Conservation (phyloP, 2,888 invertebrate genomes). For the Xanthia togata region DNA sequence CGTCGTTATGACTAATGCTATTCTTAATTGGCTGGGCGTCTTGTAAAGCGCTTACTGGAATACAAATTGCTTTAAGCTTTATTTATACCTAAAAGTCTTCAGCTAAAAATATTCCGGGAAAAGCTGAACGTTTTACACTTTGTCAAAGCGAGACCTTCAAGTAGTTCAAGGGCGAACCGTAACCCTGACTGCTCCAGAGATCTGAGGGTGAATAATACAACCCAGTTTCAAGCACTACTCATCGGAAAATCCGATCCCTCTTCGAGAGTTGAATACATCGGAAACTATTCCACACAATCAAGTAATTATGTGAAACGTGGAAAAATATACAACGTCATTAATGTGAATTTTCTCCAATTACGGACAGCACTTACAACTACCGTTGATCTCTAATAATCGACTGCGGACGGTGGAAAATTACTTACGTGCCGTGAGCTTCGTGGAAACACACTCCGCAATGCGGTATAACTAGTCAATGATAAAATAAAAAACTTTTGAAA, state of each 20-base stretch:
- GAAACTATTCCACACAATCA: constrained; percentile 49
- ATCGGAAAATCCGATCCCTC: constrained; percentile 32
- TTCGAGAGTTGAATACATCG: constrained; percentile 17
- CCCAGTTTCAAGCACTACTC: constrained; percentile 22
- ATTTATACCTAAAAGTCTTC: background rate
- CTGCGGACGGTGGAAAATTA: constrained; percentile 62
- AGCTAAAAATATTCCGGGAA: constrained; percentile 29
- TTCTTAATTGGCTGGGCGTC: constrained; percentile 9
- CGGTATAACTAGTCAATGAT: constrained; percentile 55
- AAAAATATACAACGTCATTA: constrained; percentile 64
- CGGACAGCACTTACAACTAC: constrained; percentile 59
- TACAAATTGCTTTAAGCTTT: background rate
- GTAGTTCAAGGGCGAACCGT: constrained; percentile 45
- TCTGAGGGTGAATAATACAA: constrained; percentile 44
- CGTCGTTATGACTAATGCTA: constrained; percentile 10
- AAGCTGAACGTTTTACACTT: constrained; percentile 18
- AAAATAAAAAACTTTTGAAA: constrained; percentile 26
- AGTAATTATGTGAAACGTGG: constrained; percentile 59
- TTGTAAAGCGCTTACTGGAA: constrained; percentile 4
- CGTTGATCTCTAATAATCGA: constrained; percentile 63
- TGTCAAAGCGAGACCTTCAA: constrained; percentile 21
- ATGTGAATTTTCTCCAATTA: constrained; percentile 66
- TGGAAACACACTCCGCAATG: constrained; percentile 69
- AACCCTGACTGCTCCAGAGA: constrained; percentile 43
- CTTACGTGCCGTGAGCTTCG: constrained; percentile 63